Percentiles rank a stretch among this genome's conserved stretches.
Conservation (phyloP, 2,113 vertebrate genomes). For the Ia io region DNA sequence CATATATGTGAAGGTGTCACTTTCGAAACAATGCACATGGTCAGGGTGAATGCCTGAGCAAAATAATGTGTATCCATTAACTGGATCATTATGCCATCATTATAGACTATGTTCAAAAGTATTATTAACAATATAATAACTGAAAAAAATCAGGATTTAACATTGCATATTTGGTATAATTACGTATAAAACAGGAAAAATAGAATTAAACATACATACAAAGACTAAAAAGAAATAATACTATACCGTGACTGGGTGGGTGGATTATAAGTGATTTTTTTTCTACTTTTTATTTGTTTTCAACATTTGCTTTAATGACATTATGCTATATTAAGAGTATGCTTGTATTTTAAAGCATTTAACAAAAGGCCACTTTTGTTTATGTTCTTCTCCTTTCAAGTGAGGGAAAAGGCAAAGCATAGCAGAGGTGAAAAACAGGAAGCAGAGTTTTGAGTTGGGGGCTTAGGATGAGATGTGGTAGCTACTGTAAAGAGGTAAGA, state of each 20-base stretch:
- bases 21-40: neutral
- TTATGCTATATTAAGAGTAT: neutral
- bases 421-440: neutral
- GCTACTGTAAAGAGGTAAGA: neutral
- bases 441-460: neutral
- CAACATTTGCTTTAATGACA: neutral
- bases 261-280: neutral
- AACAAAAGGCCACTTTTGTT: neutral
- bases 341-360: neutral
- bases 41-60: neutral
- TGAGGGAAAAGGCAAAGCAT: neutral
- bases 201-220: neutral
- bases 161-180: neutral
- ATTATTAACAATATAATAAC: neutral
- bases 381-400: neutral
- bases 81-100: neutral
- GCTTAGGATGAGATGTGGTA: neutral
- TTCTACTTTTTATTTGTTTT: neutral
- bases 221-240: neutral
- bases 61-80: neutral
- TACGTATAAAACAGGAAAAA: neutral
- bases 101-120: neutral
- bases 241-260: neutral
- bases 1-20: neutral
- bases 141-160: neutral